Evolutionary conservation across 2,797 vertebrate genomes (phyloP).

Genomic region (Lemur catta): DNA sequence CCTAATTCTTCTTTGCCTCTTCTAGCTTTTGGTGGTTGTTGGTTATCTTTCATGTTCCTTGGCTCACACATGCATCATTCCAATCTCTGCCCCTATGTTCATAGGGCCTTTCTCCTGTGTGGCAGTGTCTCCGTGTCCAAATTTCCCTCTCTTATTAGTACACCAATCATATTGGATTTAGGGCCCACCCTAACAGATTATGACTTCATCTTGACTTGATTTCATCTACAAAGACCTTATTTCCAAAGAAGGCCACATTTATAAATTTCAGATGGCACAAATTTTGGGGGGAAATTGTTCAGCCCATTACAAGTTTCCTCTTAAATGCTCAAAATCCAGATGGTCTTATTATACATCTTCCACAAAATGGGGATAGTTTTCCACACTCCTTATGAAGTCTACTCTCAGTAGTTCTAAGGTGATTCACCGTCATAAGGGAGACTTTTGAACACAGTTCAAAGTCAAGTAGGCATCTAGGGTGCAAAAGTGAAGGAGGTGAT

Average conservation of each 20-base stretch:
- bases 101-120: neutral
- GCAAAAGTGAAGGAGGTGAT: neutral
- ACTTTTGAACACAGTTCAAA: neutral
- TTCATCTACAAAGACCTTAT: neutral
- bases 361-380: neutral
- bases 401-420: neutral
- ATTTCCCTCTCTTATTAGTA: neutral
- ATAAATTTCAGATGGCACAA: neutral
- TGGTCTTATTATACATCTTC: neutral
- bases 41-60: neutral
- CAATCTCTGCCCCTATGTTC: neutral
- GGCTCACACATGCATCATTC: neutral
- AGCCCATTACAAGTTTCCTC: neutral
- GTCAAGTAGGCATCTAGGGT: neutral
- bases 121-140: neutral
- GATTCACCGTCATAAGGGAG: neutral
- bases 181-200: neutral
- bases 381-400: neutral
- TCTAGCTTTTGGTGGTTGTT: neutral
- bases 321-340: slow-evolving; percentile 1
- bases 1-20: neutral
- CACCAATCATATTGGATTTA: neutral
- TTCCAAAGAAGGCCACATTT: neutral
- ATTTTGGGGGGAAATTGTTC: neutral
- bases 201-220: neutral